phyloP scores from a whole-genome alignment of 2,113 vertebrate species.

The Dicerorhinus sumatrensis region DNA sequence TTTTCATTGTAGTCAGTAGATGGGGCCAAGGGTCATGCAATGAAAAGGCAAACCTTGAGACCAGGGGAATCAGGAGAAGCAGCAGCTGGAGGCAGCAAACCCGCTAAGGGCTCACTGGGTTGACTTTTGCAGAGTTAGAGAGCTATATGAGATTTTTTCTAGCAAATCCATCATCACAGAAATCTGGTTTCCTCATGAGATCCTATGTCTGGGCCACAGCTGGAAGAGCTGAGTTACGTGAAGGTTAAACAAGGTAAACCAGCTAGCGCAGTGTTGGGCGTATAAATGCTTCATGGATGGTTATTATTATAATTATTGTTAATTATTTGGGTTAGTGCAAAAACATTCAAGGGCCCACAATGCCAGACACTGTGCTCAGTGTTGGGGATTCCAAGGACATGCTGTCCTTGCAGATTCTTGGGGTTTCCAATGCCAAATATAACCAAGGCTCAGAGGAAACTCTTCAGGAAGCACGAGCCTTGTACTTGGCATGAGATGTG shows the following conservation, averaged over 20 bases:
- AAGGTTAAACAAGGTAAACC: background rate
- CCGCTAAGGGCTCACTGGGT: background rate
- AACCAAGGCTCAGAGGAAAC: background rate
- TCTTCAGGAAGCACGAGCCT: background rate
- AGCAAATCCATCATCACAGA: background rate
- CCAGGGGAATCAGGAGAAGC: background rate
- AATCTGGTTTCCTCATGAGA: background rate
- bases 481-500: background rate
- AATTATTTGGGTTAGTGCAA: background rate
- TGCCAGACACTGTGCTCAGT: background rate
- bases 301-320: background rate
- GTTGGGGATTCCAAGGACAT: background rate
- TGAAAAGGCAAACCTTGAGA: background rate
- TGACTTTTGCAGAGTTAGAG: background rate
- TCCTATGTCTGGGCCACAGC: background rate
- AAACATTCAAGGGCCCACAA: background rate
- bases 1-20: slow-evolving; percentile 3
- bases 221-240: background rate
- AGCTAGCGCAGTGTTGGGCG: background rate
- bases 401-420: background rate
- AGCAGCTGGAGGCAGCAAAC: background rate
- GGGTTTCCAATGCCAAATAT: background rate
- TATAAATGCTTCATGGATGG: background rate
- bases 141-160: background rate
- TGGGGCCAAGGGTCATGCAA: background rate